Base-by-base conservation (phyloP, 2,888 invertebrate genomes). In the Cheilosia pagana region DNA sequence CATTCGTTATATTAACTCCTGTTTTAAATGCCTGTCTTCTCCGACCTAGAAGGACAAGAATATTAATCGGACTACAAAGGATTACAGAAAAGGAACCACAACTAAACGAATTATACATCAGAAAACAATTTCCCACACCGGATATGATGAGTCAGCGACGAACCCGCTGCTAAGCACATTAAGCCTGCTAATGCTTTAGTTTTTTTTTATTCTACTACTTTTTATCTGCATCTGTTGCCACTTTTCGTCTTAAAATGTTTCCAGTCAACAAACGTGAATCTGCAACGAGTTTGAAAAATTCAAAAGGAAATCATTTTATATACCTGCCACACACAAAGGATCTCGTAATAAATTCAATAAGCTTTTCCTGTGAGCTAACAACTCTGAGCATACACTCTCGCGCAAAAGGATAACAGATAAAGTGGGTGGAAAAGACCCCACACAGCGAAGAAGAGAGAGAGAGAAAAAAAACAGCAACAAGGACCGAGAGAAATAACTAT, bases 261-360 rank as follows among this genome's bases (percentile, higher is more conserved):
- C 45, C 53, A 77, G 68, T 70, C 76, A 77, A 62, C 68, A 62
- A 62, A 48, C n/a, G 59, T 1, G 39, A 35, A 45, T 67, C 75
- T 75, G 31, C 59, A 60, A 35, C 52, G 45, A 59, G 60, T 62
- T 68, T 62, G 55, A 48, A 70, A 70, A 68, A 77, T 77, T 77
- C 62, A 70, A 77, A 77, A 70, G 77, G 77, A 70, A 77, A 70
- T 77, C 45, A 55, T 77, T 70, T 70, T 70, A 70, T 77, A 77
- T 68, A 70, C 77, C 77, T 68, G 76, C 62, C 77, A 77, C 53
- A 77, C 16, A 77, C 77, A 77, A 77, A 62, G 77, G 62, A 55
- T 62, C 60, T 62, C 53, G 60, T 77, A 70, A 77, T 77, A 77
- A 77, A 77, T 77, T 77, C 68, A 77, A 77, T 77, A 77, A 77